Base-by-base conservation (phyloP, 2,888 invertebrate species). In the Lottia scabra region DNA sequence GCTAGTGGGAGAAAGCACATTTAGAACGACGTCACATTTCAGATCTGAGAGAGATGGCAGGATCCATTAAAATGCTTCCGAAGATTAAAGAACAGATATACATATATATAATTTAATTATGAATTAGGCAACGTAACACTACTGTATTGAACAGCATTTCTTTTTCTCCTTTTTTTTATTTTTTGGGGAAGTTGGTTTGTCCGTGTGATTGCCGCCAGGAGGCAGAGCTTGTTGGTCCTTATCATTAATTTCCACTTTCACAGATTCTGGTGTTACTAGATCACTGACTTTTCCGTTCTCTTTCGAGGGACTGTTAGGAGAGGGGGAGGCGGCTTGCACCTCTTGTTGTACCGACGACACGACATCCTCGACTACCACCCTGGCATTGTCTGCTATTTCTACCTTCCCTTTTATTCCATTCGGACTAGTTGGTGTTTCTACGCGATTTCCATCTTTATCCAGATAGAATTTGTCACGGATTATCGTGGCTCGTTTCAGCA, bases 401-500 rank as follows among this genome's bases (percentile, higher is more conserved):
- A 68, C 68, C 62, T 62, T 30, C 26, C 62, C 56, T 68, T 43
- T 56, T 70, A 72, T 68, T 23, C 70, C 48, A 68, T 70, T 69
- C 67, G 56, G 63, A 64, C 30, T 63, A 38, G 45, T 67, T 15
- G 72, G 68, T 44, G 62, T 63, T 23, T 56, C 56, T 3, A 56
- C n/a, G 13, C 68, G 65, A 71, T 78, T 77, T 71, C 82, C 82
- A 27, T 82, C 81, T 56, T 86, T 84, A 68, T 81, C 80, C 44
- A 88, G 80, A 69, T 83, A 79, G 71, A 88, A 85, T 75, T 83
- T 84, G 79, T 86, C 87, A 67, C 87, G 79, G 65, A 87, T 84
- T 68, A 88, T 87, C 56, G 85, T 87, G 26, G 88, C 87, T 70
- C 85, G 92, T 88, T 96, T 96, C 78, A 98, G 96, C 85, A 98